Evolutionary conservation across 30 jellyfish, hydroid and myxozoan genomes (phyloP).

Genomic region (Pseudorhiza aurosa): DNA sequence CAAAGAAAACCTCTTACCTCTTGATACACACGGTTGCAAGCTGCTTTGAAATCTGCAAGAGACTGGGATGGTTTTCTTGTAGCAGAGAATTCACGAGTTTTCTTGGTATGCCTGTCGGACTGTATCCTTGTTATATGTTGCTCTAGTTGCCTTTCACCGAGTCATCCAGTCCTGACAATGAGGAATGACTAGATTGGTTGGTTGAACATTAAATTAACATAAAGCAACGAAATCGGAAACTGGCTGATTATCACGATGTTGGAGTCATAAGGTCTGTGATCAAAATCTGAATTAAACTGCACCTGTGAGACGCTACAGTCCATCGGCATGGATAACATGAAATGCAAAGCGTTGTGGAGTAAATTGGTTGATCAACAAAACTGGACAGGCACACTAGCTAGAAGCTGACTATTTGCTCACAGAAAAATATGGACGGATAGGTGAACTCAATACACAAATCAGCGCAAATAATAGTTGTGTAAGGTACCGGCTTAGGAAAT

Average conservation of each 20-base stretch:
- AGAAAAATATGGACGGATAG: constrained; percentile 20
- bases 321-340: too few relatives aligned
- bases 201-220: not conserved
- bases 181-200: too few relatives aligned
- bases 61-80: too few relatives aligned
- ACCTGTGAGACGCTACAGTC: too few relatives aligned
- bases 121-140: too few relatives aligned
- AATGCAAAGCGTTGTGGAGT: not conserved
- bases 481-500: constrained; percentile 76
- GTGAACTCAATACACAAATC: constrained; percentile 30
- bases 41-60: too few relatives aligned
- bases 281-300: too few relatives aligned
- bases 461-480: constrained; percentile 49
- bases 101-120: too few relatives aligned
- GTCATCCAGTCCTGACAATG: too few relatives aligned
- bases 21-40: not conserved
- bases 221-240: not conserved
- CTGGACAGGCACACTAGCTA: constrained; percentile 4
- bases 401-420: constrained; percentile 12
- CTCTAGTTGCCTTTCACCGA: too few relatives aligned
- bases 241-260: not conserved
- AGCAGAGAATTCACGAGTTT: too few relatives aligned
- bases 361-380: constrained; percentile 2
- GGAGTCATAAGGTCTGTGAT: not conserved
- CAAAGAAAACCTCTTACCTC: not conserved